phyloP scores from a whole-genome alignment of 2,888 invertebrate genomes.

The Papilio gigon region DNA sequence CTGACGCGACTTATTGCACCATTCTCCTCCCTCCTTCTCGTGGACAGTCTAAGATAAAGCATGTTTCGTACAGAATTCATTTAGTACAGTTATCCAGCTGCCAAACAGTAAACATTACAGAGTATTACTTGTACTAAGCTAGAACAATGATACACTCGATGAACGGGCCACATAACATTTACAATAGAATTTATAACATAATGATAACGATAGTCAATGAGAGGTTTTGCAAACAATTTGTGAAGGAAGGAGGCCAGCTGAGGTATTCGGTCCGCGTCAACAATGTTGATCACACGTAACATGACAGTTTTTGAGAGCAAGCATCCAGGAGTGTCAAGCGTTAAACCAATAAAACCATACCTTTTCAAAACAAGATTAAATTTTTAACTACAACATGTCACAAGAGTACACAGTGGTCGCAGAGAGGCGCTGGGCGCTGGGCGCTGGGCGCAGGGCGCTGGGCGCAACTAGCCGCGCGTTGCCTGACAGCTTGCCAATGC shows the following conservation, averaged over 20 bases:
- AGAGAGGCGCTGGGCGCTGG: conserved; percentile 54
- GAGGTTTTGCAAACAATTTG: conserved; percentile 93
- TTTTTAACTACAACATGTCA: conserved; percentile 82
- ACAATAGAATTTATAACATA: conserved; percentile 40
- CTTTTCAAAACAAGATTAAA: conserved; percentile 72
- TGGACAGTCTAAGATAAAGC: conserved; percentile 46
- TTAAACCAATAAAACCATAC: conserved; percentile 80
- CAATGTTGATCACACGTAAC: conserved; percentile 65
- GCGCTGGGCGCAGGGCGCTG: too few species aligned
- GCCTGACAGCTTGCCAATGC: conserved; percentile 69
- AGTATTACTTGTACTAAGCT: conserved; percentile 29
- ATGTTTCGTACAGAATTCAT: conserved; percentile 38
- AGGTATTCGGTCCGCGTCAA: conserved; percentile 60
- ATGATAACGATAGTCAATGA: conserved; percentile 47
- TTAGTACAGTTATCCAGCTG: conserved; percentile 50
- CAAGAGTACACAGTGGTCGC: conserved; percentile 71
- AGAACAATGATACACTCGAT: conserved; percentile 33
- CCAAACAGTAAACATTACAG: conserved; percentile 44
- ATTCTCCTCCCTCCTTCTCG: conserved; percentile 50
- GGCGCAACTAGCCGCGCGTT: conserved; percentile 59
- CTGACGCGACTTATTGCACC: conserved; percentile 49
- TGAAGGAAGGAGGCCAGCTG: conserved; percentile 89
- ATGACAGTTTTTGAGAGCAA: conserved; percentile 67
- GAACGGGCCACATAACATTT: conserved; percentile 44
- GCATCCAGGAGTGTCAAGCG: conserved; percentile 72